Base-by-base conservation (phyloP, 2,113 vertebrate species). In the Candoia aspera region DNA sequence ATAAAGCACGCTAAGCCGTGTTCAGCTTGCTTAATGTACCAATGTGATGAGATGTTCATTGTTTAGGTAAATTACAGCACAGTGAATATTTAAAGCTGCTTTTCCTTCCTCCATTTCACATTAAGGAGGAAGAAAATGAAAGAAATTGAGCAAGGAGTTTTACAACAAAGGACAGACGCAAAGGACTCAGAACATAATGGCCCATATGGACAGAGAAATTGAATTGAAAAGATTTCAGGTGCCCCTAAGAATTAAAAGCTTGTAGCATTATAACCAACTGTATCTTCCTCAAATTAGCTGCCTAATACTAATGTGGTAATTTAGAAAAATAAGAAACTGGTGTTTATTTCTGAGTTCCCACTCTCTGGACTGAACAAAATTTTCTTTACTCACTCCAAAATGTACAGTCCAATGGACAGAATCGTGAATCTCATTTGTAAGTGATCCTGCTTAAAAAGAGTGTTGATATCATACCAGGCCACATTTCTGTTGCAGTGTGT, bases 21-120 rank as follows among this genome's bases (percentile, higher is more conserved):
- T 84, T 88, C 87, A 59, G 86, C 54, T 83, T 37, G 64, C 24
- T n/a, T 83, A 88, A 88, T 83, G 86, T 92, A n/a, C 64, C 86
- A 58, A 33, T 88, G 13, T 15, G 68, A 49, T 59, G 55, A 83
- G 87, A 91, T 94, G 59, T 21, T 91, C 57, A 62, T 62, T 84
- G 26, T 93, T 96, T 95, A 93, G 86, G 58, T 96, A 91, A 94
- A 95, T 95, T 94, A 89, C 12, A 12, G 93, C 95, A 95, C 95
- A 96, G 95, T 89, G 91, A 89, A 91, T 92, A 84, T 94, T 97
- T 96, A 93, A 95, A 96, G 92, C 89, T 94, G 94, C 91, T 49
- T 46, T 13, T 29, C 42, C 26, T 4, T 19, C 9, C 10, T 33
- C n/a, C 17, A 37, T 92, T 91, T 93, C 62, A 23, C 73, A 33